Base-by-base conservation (phyloP, 2,888 invertebrate species). In the Trissolcus brochymenae region DNA sequence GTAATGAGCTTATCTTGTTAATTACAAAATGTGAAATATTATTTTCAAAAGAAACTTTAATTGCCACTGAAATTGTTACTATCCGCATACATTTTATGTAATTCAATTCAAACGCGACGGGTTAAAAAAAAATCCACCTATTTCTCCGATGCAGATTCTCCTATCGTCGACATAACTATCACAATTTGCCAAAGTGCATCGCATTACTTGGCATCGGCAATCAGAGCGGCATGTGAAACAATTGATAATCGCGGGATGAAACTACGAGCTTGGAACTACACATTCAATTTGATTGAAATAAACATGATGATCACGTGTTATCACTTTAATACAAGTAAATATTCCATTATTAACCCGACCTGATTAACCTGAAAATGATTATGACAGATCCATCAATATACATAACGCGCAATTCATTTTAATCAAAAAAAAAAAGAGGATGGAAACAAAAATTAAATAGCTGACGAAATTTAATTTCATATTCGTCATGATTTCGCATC, bases 151-250 rank as follows among this genome's bases (percentile, higher is more conserved):
- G 55, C 21, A 43, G 43, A 46, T 54, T 17, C 35, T 55, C 21
- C 19, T 55, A 66, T 66, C 49, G 1, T 46, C 55, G 35, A 35
- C 50, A 29, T 50, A 35, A 56, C 65, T 71, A 71, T 71, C 62
- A 19, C 41, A 71, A 51, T 62, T 71, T 71, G 71, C 51, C 71
- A 71, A 71, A 71, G 71, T 62, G 71, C 71, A 71, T 57, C 56
- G 51, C 9, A 21, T 57, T 60, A 71, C 62, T 62, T 43, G 49
- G 16, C 56, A 55, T 56, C 43, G 56, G 40, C 43, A 70, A 62
- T 70, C 61, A 62, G 55, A 61, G 56, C 61, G 56, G 43, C 43
- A 67, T 55, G 57, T 67, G 57, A 57, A 56, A 53, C 21, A 59
- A 61, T 61, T 61, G 61, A 70, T 70, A 70, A 70, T 54, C 6